Conservation (phyloP, 2,113 vertebrate species). For the Phalacrocorax carbo region DNA sequence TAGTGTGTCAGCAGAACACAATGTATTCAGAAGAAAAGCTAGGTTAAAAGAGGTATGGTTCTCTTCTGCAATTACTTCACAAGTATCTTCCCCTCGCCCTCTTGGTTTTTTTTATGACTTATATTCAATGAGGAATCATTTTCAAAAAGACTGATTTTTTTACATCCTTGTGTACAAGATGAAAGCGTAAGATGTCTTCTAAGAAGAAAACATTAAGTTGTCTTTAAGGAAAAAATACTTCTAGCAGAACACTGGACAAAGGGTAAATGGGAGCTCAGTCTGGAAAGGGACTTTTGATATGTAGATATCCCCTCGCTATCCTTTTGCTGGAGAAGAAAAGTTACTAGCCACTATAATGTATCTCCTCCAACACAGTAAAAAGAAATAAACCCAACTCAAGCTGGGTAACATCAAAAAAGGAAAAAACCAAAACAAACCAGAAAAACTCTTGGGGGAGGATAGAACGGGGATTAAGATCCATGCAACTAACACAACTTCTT, state of each 20-base stretch:
- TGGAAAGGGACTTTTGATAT: neutral
- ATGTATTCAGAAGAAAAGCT: conserved; percentile 74
- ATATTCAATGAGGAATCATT: neutral
- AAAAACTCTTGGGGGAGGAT: neutral
- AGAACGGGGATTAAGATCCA: neutral
- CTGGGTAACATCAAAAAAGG: neutral
- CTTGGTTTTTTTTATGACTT: neutral
- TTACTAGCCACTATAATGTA: neutral
- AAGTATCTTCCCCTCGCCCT: neutral
- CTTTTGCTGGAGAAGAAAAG: neutral
- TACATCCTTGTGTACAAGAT: neutral
- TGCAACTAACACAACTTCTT: neutral
- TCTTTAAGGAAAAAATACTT: neutral
- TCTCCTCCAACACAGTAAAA: neutral
- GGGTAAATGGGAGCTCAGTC: neutral
- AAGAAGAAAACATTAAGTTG: neutral
- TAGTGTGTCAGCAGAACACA: conserved; percentile 67
- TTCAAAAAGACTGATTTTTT: neutral
- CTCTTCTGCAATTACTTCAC: neutral
- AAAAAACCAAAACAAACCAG: neutral
- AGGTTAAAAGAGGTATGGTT: conserved; percentile 82
- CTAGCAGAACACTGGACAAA: neutral
- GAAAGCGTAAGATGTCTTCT: neutral
- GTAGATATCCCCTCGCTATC: neutral
- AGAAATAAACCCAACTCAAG: neutral